phyloP scores from a whole-genome alignment of 2,888 invertebrate species.

The Pyrocoelia pectoralis region DNA sequence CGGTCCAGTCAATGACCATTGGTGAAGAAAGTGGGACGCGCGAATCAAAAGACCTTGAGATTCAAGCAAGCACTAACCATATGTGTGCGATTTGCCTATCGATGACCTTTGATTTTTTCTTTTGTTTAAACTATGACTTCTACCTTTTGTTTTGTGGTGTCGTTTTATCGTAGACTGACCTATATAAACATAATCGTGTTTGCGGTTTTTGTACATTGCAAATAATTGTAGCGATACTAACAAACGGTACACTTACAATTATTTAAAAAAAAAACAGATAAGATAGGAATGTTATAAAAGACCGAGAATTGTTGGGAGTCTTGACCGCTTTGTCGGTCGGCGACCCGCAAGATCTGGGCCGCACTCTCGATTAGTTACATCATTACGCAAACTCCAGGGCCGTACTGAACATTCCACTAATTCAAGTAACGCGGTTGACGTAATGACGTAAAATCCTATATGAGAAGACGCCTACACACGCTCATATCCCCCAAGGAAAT shows the following conservation, averaged over 20 bases:
- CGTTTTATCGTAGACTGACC: conserved; percentile 1
- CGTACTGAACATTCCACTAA: conserved; percentile 30
- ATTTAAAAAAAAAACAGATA: conserved; percentile 28
- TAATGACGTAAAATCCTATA: conserved; percentile 18
- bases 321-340: conserved; percentile 58
- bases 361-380: conserved; percentile 51
- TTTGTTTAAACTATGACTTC: conserved; percentile 11
- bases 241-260: conserved; percentile 12
- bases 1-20: conserved; percentile 46
- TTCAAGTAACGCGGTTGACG: conserved; percentile 18
- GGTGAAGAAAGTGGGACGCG: conserved; percentile 45
- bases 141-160: conserved; percentile 16
- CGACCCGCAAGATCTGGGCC: conserved; percentile 51
- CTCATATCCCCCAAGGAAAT: conserved; percentile 7
- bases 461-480: conserved; percentile 18
- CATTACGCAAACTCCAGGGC: conserved; percentile 43
- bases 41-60: conserved; percentile 43
- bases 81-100: conserved; percentile 29
- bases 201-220: conserved; percentile 8
- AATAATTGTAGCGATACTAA: not conserved
- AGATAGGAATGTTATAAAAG: conserved; percentile 28
- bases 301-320: conserved; percentile 44
- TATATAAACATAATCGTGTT: not conserved
- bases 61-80: conserved; percentile 38
- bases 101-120: conserved; percentile 31